Percentiles rank a stretch among this genome's conserved stretches.
These are phyloP conservation scores for Clivina fossor DNA, from an alignment of 2,888 invertebrate genomes.

Conservation along the genomic window DNA sequence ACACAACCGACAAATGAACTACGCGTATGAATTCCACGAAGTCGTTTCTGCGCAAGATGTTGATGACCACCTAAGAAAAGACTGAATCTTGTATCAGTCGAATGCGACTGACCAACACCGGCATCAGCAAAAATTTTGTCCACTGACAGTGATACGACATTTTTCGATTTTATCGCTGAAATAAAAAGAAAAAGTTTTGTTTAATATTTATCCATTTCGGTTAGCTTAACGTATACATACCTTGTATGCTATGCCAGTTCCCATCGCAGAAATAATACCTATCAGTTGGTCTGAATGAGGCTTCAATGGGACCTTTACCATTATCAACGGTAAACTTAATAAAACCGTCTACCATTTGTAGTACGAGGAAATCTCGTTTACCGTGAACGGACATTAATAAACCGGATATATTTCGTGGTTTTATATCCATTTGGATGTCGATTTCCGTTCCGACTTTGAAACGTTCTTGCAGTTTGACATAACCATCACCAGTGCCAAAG, in stretches of 20 bases:
- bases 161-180: constrained; percentile 84
- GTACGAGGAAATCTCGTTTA: constrained; percentile 75
- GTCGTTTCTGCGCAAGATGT: constrained; percentile 49
- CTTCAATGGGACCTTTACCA: constrained; percentile 76
- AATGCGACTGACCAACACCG: constrained; percentile 67
- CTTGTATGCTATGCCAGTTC: constrained; percentile 87
- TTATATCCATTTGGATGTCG: constrained; percentile 81
- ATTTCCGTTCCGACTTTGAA: constrained; percentile 80
- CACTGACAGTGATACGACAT: constrained; percentile 83
- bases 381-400: constrained; percentile 85
- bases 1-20: constrained; percentile 81
- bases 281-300: constrained; percentile 67
- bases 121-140: constrained; percentile 77
- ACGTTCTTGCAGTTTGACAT: constrained; percentile 67
- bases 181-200: constrained; percentile 44
- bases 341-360: constrained; percentile 86
- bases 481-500: constrained; percentile 79
- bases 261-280: constrained; percentile 86
- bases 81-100: constrained; percentile 80
- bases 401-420: constrained; percentile 82
- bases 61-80: constrained; percentile 91
- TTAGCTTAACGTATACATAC: no score
- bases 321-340: constrained; percentile 83
- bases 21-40: constrained; percentile 69
- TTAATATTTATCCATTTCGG: no score